Percentiles rank a stretch among this genome's conserved stretches.
These are phyloP conservation scores for Larimichthys polyactis DNA, from an alignment of 2,113 vertebrate species.

Conservation along the genomic window DNA sequence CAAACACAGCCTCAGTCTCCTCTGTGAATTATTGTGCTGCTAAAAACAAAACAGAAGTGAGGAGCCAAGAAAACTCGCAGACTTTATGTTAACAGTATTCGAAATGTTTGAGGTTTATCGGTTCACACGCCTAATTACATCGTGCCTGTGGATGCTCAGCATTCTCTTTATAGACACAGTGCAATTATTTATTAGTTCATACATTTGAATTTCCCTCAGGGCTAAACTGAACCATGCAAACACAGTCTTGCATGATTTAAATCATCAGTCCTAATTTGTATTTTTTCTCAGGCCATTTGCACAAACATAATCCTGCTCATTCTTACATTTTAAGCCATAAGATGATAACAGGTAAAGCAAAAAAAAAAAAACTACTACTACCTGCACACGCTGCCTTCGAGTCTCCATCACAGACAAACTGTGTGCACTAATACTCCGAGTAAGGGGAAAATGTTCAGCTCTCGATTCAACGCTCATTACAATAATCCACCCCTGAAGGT, in stretches of 20 bases:
- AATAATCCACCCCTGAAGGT: conserved; percentile 13
- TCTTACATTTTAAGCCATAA: not conserved
- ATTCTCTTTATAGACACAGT: conserved; percentile 49
- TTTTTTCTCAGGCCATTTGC: not conserved
- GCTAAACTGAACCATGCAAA: not conserved
- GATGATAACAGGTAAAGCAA: not conserved
- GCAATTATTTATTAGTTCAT: conserved; percentile 33
- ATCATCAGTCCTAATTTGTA: conserved; percentile 10
- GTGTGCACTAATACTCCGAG: not conserved
- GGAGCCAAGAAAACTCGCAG: not conserved
- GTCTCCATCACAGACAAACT: conserved; percentile 1
- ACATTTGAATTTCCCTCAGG: conserved; percentile 44
- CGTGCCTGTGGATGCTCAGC: conserved; percentile 9
- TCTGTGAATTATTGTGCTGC: conserved; percentile 18
- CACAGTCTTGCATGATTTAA: not conserved
- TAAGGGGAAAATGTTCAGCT: conserved; percentile 9
- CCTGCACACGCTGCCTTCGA: conserved; percentile 31
- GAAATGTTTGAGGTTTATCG: not conserved
- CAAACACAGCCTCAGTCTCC: not conserved
- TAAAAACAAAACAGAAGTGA: conserved; percentile 31
- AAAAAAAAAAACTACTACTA: conserved; percentile 10
- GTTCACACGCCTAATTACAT: conserved; percentile 21
- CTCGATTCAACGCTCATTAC: not conserved
- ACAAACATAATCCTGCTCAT: conserved; percentile 12
- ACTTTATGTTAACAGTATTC: conserved; percentile 5